Percentiles rank a stretch among this genome's conserved stretches.
These are phyloP conservation scores for Lymantria monacha DNA, from an alignment of 2,888 invertebrate genomes.

Conservation along the genomic window DNA sequence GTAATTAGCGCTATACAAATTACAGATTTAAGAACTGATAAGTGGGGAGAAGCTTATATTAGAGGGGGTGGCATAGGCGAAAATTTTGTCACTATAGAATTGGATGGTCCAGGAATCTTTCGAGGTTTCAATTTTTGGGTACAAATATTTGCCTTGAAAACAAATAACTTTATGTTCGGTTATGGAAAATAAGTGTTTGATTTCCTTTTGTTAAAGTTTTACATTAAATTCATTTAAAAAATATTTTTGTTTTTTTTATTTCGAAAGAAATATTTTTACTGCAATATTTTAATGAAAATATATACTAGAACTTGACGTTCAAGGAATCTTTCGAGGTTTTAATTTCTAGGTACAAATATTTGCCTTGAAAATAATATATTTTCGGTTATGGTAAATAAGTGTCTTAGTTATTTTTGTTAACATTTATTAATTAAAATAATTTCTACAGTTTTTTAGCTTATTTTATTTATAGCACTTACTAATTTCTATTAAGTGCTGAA, in stretches of 20 bases:
- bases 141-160: slow-evolving; percentile 58
- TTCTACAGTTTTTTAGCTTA: too few species aligned
- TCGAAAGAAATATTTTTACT: too few species aligned
- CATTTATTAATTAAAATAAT: too few species aligned
- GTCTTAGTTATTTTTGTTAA: slow-evolving; percentile 1
- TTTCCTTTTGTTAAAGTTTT: background rate
- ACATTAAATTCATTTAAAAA: too few species aligned
- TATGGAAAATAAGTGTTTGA: slow-evolving; percentile 42
- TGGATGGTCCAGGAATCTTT: slow-evolving; percentile 59
- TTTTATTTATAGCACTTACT: too few species aligned
- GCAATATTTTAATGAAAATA: too few species aligned
- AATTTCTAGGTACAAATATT: slow-evolving; percentile 67
- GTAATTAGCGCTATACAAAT: slow-evolving; percentile 63
- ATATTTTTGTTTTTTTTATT: too few species aligned
- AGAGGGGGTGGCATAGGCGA: slow-evolving; percentile 62
- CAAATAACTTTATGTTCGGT: slow-evolving; percentile 41
- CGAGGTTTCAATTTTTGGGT: slow-evolving; percentile 66
- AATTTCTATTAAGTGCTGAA: too few species aligned
- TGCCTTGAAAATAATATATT: slow-evolving; percentile 50
- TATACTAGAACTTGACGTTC: slow-evolving; percentile 63
- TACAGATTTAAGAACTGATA: slow-evolving; percentile 56
- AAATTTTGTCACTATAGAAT: slow-evolving; percentile 54
- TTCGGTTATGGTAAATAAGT: slow-evolving; percentile 45
- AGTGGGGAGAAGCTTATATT: slow-evolving; percentile 57
- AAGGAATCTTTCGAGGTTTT: slow-evolving; percentile 57